Evolutionary conservation across 1,140 invertebrate species (phyloP), one percentile per base, ranked within the genome.

Genomic region (Littorina saxatilis): DNA sequence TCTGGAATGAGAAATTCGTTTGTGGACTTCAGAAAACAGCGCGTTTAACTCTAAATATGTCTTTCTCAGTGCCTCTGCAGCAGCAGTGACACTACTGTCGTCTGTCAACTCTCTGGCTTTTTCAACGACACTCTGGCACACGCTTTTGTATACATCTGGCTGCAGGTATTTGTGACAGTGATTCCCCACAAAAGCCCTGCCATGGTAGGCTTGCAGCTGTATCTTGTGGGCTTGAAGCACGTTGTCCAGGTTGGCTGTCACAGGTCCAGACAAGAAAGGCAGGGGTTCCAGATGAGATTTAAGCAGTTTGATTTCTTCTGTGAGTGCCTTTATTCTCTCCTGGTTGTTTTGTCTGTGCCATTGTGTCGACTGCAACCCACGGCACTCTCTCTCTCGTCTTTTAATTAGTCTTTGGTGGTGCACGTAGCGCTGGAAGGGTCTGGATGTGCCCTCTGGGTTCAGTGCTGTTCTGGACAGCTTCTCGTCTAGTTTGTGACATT

Each of bases 101-200:
- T 15, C 27, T 0, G 13, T 13, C 0, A 68, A 0, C 23, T 68
- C 66, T 1, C 5, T 23, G 23, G 66, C n/a, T 20, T 73, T 50
- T 0, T 27, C n/a, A 2, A 39, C 40, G 7, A 73, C 70, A 50
- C 70, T 73, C 4, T 73, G 23, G 50, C 70, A 50, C 40, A 70
- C n/a, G 27, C 40, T 23, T 50, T 52, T n/a, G 68, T 66, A 73
- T 3, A 73, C 68, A 0, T 23, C n/a, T 5, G n/a, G 11, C 15
- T 52, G 55, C 29, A 80, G 32, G 40, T 80, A 80, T 27, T 80
- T 80, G 35, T 73, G 63, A 39, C 79, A 80, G 32, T 80, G 79
- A 35, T 80, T 80, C 15, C 55, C 55, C n/a, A 58, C n/a, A 23
- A 27, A 58, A 4, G 55, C 15, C 23, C n/a, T 58, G 55, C 23